These are phyloP conservation scores for Saturnia pavonia DNA, from an alignment of 2,888 invertebrate species.

Conservation along the genomic window DNA sequence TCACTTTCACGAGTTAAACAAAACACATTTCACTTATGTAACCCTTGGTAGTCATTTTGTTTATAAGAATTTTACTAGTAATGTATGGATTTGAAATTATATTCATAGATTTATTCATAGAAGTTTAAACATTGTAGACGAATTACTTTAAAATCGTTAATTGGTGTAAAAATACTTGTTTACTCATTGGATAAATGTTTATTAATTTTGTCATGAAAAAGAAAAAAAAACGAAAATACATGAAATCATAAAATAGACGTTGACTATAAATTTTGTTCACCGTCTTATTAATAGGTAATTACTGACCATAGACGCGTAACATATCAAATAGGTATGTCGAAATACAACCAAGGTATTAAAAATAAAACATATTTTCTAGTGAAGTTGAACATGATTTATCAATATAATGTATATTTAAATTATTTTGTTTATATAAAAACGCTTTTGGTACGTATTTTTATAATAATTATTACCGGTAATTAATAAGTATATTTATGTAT, in stretches of 20 bases:
- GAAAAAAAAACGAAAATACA: background rate
- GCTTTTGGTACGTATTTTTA: slow-evolving; percentile 18
- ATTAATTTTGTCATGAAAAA: slow-evolving; percentile 13
- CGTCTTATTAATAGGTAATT: slow-evolving; percentile 39
- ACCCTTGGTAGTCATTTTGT: background rate
- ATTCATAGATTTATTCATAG: background rate
- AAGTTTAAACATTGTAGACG: background rate
- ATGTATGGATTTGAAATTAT: background rate
- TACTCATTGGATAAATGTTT: background rate
- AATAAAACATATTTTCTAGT: slow-evolving; percentile 36
- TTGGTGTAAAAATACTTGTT: slow-evolving; percentile 1
- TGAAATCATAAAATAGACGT: background rate
- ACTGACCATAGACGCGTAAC: slow-evolving; percentile 36
- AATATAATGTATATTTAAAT: slow-evolving; percentile 1
- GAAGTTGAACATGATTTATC: slow-evolving; percentile 56
- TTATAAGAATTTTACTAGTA: background rate
- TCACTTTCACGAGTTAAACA: background rate
- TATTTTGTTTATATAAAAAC: slow-evolving; percentile 16
- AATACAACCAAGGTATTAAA: slow-evolving; percentile 32
- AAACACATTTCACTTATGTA: background rate
- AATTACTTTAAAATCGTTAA: background rate
- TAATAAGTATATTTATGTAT: background rate
- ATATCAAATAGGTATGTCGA: slow-evolving; percentile 45
- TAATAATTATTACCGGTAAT: slow-evolving; percentile 20
- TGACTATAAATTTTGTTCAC: slow-evolving; percentile 52